phyloP scores from a whole-genome alignment of 2,797 vertebrate species.

The Benthosema pterotum region DNA sequence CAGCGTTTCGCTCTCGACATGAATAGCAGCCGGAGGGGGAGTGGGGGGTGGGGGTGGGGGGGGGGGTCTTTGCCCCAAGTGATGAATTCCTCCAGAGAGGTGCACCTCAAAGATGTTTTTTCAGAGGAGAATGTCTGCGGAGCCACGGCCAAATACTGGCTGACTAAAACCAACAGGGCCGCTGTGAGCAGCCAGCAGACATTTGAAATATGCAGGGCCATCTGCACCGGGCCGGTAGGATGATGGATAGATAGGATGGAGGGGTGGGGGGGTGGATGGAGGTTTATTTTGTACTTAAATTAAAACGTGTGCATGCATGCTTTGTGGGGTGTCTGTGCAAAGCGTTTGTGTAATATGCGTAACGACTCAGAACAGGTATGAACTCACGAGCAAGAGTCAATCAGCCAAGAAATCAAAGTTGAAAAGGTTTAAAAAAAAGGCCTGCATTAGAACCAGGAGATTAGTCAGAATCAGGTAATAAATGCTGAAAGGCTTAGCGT shows the following conservation, averaged over 20 bases:
- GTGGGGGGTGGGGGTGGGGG: too few species aligned
- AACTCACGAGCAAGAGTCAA: too few species aligned
- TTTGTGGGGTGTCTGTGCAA: slow-evolving; percentile 5
- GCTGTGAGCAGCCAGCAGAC: slow-evolving; percentile 42
- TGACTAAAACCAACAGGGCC: slow-evolving; percentile 53
- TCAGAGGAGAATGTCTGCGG: slow-evolving; percentile 60
- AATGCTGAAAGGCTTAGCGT: too few species aligned
- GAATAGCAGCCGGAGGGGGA: slow-evolving; percentile 30
- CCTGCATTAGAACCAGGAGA: too few species aligned
- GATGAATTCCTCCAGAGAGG: slow-evolving; percentile 64
- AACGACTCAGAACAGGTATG: too few species aligned
- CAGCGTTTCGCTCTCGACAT: slow-evolving; percentile 40
- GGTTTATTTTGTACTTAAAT: slow-evolving; percentile 10
- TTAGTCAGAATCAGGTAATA: too few species aligned
- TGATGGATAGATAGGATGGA: too few species aligned
- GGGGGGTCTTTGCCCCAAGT: slow-evolving; percentile 52
- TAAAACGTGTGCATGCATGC: slow-evolving; percentile 2
- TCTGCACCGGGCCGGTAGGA: slow-evolving; percentile 49
- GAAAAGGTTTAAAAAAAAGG: too few species aligned
- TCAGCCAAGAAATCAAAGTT: too few species aligned
- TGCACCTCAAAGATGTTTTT: slow-evolving; percentile 47
- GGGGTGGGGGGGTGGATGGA: slow-evolving; percentile 26
- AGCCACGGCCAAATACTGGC: slow-evolving; percentile 49
- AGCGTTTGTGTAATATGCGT: not conserved
- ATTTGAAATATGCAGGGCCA: slow-evolving; percentile 58